phyloP scores from a whole-genome alignment of 2,888 invertebrate species.

The Entomobrya multifasciata region DNA sequence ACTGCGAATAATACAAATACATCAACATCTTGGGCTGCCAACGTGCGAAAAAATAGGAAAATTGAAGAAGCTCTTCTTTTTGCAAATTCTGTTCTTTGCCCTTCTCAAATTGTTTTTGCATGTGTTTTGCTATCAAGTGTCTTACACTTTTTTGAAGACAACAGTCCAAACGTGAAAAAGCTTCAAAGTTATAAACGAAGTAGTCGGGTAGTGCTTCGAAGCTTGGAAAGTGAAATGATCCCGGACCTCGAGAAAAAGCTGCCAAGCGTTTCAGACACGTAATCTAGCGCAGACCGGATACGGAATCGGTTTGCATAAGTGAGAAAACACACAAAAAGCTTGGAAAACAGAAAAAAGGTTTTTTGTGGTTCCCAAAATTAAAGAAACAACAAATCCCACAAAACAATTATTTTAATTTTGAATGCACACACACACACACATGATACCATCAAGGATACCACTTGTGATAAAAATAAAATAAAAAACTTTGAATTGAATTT shows the following conservation, averaged over 20 bases:
- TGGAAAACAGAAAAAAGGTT: neutral
- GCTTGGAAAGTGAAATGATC: neutral
- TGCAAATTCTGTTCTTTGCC: slow-evolving; percentile 10
- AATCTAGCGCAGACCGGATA: slow-evolving; percentile 6
- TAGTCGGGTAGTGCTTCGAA: neutral
- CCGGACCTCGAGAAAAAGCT: neutral
- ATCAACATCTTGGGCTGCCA: slow-evolving; percentile 5
- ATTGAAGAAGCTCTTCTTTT: slow-evolving; percentile 26
- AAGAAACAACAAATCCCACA: too few species aligned
- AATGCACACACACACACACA: too few species aligned
- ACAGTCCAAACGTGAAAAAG: neutral
- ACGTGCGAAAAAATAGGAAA: slow-evolving; percentile 13
- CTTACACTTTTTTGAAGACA: slow-evolving; percentile 29
- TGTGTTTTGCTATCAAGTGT: slow-evolving; percentile 11
- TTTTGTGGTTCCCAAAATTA: slow-evolving; percentile 5
- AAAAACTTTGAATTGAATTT: too few species aligned
- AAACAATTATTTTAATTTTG: too few species aligned
- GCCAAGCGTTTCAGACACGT: neutral
- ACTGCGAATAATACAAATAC: too few species aligned
- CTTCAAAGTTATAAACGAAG: neutral
- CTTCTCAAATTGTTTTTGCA: slow-evolving; percentile 12
- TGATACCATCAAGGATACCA: too few species aligned
- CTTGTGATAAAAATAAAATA: too few species aligned
- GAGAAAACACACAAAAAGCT: too few species aligned
- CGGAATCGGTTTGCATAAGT: too few species aligned